Base-by-base conservation (phyloP, 2,113 vertebrate species). In the Stigmatopora nigra region DNA sequence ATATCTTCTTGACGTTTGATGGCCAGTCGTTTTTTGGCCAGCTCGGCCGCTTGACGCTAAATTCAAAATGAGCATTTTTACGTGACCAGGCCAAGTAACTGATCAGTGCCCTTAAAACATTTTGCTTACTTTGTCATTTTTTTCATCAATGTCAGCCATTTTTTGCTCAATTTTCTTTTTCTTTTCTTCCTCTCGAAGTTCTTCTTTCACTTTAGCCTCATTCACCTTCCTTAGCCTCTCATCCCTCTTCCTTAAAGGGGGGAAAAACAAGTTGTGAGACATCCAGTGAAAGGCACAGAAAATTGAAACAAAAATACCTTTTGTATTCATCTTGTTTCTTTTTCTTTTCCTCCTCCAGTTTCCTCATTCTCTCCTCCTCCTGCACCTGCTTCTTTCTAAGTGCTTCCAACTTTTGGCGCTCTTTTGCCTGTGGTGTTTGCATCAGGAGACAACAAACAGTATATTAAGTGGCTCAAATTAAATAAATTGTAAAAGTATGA, bases 141-240 rank as follows among this genome's bases (percentile, higher is more conserved):
- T 99, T 84, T 92, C 94, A 8, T 94, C 93, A 0, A 93, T 84
- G 52, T 94, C 92, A 0, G 94, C 93, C 64, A 94, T 88, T 82
- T 95, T 98, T 83, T 96, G 92, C 67, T 97, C 94, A 0, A 96
- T 91, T 71, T 83, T 87, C 80, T 92, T 94, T 70, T 94, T 98
- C 86, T 94, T 94, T 67, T 96, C 93, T 31, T 92, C 91, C 67
- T 95, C 92, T 2, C 89, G 84, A 61, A 93, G 93, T 66, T 94
- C 93, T 5, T 91, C 93, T 17, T 94, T 91, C 11, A 94, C 93
- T 36, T 95, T 93, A 51, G 93, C 92, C 59, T 94, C 94, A 61
- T 91, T 63, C 36, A 95, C 95, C 49, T 93, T 91, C 15, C 83
- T 93, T 19, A 93, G 84, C 45, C 93, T 92, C 75, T 94, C 93